Evolutionary conservation across 2,113 vertebrate genomes (phyloP).

Genomic region (Siphamia tubifer): DNA sequence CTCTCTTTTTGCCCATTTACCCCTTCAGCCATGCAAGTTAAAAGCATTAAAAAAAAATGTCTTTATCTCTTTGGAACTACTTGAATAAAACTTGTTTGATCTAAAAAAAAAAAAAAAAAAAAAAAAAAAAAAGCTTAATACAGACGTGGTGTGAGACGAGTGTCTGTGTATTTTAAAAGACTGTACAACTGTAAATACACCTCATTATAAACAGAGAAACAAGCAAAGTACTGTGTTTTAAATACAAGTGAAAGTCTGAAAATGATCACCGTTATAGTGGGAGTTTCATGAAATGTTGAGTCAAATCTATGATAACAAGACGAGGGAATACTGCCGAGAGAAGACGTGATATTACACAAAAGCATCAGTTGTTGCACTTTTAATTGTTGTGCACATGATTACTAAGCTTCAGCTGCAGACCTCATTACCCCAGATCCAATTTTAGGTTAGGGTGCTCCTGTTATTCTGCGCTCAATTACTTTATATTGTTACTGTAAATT

Average conservation of each 20-base stretch:
- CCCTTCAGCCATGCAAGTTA: constrained; percentile 19
- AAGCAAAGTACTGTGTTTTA: too few species aligned
- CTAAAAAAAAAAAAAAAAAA: not conserved
- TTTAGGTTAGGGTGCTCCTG: not conserved
- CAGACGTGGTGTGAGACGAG: too few species aligned
- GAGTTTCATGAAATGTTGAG: too few species aligned
- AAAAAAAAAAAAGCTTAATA: not conserved
- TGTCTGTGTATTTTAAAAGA: too few species aligned
- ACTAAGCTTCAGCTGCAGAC: not conserved
- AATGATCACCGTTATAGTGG: too few species aligned
- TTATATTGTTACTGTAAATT: not conserved
- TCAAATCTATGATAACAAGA: too few species aligned
- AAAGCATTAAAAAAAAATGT: constrained; percentile 32
- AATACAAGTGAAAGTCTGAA: too few species aligned
- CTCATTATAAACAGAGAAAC: too few species aligned
- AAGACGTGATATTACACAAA: not conserved
- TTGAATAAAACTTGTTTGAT: not conserved
- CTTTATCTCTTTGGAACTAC: constrained; percentile 4
- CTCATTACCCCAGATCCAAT: not conserved
- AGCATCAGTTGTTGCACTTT: not conserved
- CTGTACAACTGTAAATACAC: too few species aligned
- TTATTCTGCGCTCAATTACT: not conserved
- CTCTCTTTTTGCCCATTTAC: constrained; percentile 36
- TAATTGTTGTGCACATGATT: not conserved
- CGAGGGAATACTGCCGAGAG: not conserved